Conservation (phyloP, 1,140 invertebrate genomes). For the Adelges cooleyi region DNA sequence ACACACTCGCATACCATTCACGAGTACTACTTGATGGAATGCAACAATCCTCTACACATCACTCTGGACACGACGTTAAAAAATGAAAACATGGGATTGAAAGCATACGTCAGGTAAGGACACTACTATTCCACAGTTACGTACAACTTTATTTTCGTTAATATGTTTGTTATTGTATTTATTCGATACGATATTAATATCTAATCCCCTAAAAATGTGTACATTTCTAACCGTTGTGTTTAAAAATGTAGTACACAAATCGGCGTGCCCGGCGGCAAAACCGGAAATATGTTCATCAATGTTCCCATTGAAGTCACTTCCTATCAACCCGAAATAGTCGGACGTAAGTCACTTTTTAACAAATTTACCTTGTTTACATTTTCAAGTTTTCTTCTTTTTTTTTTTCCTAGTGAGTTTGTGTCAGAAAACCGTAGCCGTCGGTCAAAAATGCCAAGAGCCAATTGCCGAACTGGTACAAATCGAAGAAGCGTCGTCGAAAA, state of each 20-base stretch:
- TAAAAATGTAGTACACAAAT: conserved; percentile 53
- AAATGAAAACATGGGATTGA: conserved; percentile 71
- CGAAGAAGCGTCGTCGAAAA: conserved; percentile 62
- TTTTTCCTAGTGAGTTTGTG: conserved; percentile 50
- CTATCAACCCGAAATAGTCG: conserved; percentile 79
- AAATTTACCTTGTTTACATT: conserved; percentile 36
- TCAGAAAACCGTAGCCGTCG: conserved; percentile 52
- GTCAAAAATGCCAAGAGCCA: conserved; percentile 39
- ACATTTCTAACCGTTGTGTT: too few species aligned
- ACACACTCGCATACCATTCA: conserved; percentile 94
- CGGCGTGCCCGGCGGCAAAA: conserved; percentile 79
- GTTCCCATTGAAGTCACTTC: conserved; percentile 70
- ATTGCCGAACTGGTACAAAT: conserved; percentile 77
- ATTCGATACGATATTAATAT: too few species aligned
- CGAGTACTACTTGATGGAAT: conserved; percentile 90
- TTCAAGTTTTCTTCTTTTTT: conserved; percentile 18
- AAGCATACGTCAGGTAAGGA: conserved; percentile 75
- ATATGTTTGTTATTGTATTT: too few species aligned
- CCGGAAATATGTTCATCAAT: conserved; percentile 92
- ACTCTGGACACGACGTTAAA: conserved; percentile 81
- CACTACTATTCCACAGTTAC: too few species aligned
- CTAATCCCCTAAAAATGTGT: too few species aligned
- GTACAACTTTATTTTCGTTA: too few species aligned
- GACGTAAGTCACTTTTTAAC: conserved; percentile 37
- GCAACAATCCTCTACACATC: conserved; percentile 84